These are phyloP conservation scores for Propithecus deckenii DNA, from an alignment of 2,797 vertebrate species.

Conservation along the genomic window DNA sequence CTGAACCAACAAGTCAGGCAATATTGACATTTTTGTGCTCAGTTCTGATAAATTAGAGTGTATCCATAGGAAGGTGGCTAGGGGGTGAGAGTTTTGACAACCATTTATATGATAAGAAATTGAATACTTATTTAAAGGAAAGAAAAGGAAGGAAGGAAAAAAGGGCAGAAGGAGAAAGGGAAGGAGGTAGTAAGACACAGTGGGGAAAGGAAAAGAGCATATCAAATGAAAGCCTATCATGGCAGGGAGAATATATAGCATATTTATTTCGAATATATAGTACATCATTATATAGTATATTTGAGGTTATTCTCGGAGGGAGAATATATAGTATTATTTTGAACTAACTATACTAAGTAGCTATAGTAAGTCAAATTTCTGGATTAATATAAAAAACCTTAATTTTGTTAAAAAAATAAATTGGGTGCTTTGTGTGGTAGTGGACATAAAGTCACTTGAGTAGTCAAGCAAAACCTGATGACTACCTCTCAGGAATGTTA, in stretches of 20 bases:
- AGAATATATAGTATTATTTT: background rate
- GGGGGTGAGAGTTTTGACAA: background rate
- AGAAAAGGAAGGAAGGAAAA: background rate
- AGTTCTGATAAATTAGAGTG: background rate
- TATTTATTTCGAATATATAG: background rate
- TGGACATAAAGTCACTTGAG: background rate
- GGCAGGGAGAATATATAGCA: background rate
- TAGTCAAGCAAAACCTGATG: background rate
- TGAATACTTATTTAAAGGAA: background rate
- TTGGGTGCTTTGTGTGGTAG: background rate
- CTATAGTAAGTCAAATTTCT: background rate
- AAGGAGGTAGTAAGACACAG: background rate
- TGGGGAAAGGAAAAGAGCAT: background rate
- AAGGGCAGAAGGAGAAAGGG: background rate
- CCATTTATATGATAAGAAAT: background rate
- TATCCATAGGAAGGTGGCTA: background rate
- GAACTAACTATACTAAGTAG: background rate
- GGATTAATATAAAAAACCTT: background rate
- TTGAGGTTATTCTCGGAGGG: background rate
- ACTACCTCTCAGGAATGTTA: background rate
- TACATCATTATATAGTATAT: background rate
- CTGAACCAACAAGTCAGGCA: background rate
- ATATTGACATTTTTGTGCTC: background rate
- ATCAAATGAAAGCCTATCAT: background rate
- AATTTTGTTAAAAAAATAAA: background rate